Percentiles rank a stretch among this genome's conserved stretches.
These are phyloP conservation scores for Dicerorhinus sumatrensis DNA, from an alignment of 2,113 vertebrate genomes.

Conservation along the genomic window DNA sequence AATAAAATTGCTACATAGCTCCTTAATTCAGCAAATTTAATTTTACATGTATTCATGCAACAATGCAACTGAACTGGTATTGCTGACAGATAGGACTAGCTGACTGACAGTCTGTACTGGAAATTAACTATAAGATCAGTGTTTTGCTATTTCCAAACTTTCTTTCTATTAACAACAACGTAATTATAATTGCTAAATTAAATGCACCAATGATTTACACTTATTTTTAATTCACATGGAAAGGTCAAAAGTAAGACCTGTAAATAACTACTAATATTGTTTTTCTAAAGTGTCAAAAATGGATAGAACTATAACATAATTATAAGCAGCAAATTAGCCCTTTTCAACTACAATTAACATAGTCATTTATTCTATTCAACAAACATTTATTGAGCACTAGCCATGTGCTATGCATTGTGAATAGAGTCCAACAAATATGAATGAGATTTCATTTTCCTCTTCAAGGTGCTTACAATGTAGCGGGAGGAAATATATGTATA, in stretches of 20 bases:
- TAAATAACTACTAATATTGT: neutral
- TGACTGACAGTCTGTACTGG: neutral
- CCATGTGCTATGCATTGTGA: neutral
- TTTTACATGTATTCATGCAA: neutral
- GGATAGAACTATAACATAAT: neutral
- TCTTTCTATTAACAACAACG: neutral
- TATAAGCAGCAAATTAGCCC: neutral
- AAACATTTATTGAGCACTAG: neutral
- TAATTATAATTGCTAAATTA: constrained; percentile 37
- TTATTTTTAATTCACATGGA: constrained; percentile 11
- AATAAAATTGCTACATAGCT: neutral
- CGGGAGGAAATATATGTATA: neutral
- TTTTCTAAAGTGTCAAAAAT: neutral
- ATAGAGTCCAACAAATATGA: neutral
- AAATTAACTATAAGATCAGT: neutral
- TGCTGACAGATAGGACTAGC: neutral
- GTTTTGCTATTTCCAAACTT: neutral
- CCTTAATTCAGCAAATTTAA: neutral
- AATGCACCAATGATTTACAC: neutral
- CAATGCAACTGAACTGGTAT: neutral
- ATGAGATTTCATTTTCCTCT: neutral
- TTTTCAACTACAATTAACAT: neutral
- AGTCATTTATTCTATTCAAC: neutral
- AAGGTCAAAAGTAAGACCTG: constrained; percentile 19
- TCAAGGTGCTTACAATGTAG: neutral